Percentiles rank a stretch among this genome's conserved stretches.
Evolutionary conservation across 1,140 invertebrate genomes (phyloP).

Genomic region (Zaprionus capensis): DNA sequence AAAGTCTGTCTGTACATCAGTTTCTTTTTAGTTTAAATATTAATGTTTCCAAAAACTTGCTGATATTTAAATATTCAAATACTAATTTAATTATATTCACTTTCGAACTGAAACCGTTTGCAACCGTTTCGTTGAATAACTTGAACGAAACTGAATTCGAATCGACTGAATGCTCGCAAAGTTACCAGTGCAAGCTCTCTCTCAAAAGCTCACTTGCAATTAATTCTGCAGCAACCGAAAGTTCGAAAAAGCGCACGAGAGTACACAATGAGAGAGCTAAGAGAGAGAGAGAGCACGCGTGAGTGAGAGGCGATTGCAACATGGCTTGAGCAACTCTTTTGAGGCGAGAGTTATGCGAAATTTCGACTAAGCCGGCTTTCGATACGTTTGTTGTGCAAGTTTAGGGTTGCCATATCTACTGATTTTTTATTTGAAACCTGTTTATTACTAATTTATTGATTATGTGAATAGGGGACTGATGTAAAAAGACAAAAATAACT

Average conservation of each 20-base stretch:
- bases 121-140: constrained; percentile 64
- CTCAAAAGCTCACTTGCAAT: constrained; percentile 42
- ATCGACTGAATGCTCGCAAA: constrained; percentile 31
- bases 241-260: background rate
- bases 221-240: constrained; percentile 30
- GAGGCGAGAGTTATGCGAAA: constrained; percentile 58
- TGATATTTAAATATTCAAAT: constrained; percentile 4
- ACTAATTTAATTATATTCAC: constrained; percentile 14
- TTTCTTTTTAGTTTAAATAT: background rate
- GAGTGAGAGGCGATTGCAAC: constrained; percentile 36
- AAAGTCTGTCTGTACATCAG: background rate
- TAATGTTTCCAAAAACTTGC: constrained; percentile 9
- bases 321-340: constrained; percentile 26
- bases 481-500: too few relatives aligned
- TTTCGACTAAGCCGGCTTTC: constrained; percentile 51
- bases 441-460: too few relatives aligned
- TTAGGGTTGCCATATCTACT: background rate
- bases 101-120: constrained; percentile 30
- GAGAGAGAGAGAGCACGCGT: background rate
- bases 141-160: constrained; percentile 62
- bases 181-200: constrained; percentile 41
- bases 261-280: background rate
- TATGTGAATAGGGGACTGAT: too few relatives aligned
- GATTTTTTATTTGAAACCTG: too few relatives aligned
- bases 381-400: constrained; percentile 63